Conservation (phyloP, 2,797 vertebrate genomes). For the Fratercula arctica region DNA sequence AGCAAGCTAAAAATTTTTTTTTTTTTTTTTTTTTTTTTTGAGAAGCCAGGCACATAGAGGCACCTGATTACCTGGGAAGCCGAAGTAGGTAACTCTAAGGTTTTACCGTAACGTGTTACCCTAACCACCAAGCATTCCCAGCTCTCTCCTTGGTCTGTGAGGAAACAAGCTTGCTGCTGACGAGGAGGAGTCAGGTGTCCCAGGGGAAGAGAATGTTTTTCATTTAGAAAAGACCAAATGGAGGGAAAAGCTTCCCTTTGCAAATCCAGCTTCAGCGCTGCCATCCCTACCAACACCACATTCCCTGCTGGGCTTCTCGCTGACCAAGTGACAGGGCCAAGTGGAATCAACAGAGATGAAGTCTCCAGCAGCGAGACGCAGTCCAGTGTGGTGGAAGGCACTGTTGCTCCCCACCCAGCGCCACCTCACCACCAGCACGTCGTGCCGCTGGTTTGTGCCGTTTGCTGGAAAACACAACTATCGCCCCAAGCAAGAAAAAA, state of each 20-base stretch:
- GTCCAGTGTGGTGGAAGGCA: accelerated
- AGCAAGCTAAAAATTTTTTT: accelerated
- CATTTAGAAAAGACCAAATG: neutral
- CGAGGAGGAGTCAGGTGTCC: neutral
- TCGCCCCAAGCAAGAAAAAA: accelerated
- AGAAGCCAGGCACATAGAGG: neutral
- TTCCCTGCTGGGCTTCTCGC: neutral
- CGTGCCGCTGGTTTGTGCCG: accelerated
- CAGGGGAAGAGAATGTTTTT: neutral
- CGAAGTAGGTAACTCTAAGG: neutral
- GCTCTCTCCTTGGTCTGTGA: neutral
- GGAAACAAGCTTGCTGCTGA: neutral
- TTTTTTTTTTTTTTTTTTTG: neutral
- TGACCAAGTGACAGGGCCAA: neutral
- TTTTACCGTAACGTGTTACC: neutral
- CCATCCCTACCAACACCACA: neutral
- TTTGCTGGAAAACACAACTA: neutral
- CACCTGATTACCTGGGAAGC: neutral
- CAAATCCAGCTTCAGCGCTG: neutral
- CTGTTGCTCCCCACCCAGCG: neutral
- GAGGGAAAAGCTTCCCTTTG: neutral
- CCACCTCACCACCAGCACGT: neutral
- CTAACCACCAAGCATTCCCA: neutral
- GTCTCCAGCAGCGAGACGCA: accelerated
- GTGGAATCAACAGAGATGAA: accelerated